phyloP scores from a whole-genome alignment of 2,888 invertebrate genomes.

The Leucania comma region DNA sequence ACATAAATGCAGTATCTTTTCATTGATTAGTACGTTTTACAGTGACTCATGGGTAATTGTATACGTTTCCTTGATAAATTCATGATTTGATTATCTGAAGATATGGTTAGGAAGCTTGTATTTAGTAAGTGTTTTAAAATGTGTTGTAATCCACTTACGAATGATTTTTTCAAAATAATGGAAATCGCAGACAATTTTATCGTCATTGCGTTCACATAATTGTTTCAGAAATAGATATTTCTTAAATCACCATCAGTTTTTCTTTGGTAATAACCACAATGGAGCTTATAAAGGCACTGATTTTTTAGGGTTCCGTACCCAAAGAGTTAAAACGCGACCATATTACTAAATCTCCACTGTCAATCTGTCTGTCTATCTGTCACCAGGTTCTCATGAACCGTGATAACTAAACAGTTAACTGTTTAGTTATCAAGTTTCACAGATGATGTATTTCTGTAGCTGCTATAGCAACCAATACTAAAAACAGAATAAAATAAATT shows the following conservation, averaged over 20 bases:
- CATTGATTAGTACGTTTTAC: slow-evolving; percentile 22
- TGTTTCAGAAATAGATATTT: neutral
- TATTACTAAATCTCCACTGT: too few relatives aligned
- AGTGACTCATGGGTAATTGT: slow-evolving; percentile 29
- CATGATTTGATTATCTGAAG: slow-evolving; percentile 37
- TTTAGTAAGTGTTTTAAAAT: slow-evolving; percentile 21
- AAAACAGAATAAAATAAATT: too few relatives aligned
- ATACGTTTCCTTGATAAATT: slow-evolving; percentile 25
- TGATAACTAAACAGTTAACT: too few relatives aligned
- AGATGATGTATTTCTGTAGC: too few relatives aligned
- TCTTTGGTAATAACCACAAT: slow-evolving; percentile 10
- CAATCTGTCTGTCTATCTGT: too few relatives aligned
- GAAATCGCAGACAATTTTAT: neutral
- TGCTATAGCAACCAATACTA: too few relatives aligned
- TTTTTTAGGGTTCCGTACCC: slow-evolving; percentile 1
- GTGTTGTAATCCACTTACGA: slow-evolving; percentile 15
- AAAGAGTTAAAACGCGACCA: too few relatives aligned
- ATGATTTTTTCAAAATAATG: slow-evolving; percentile 1
- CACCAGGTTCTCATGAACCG: too few relatives aligned
- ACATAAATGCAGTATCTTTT: slow-evolving; percentile 5
- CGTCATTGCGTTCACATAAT: neutral
- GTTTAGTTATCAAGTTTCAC: too few relatives aligned
- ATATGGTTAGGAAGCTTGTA: slow-evolving; percentile 14
- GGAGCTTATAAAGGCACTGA: neutral
- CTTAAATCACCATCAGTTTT: neutral